These are phyloP conservation scores for Chaetura pelagica DNA, from an alignment of 2,113 vertebrate species.

Conservation along the genomic window DNA sequence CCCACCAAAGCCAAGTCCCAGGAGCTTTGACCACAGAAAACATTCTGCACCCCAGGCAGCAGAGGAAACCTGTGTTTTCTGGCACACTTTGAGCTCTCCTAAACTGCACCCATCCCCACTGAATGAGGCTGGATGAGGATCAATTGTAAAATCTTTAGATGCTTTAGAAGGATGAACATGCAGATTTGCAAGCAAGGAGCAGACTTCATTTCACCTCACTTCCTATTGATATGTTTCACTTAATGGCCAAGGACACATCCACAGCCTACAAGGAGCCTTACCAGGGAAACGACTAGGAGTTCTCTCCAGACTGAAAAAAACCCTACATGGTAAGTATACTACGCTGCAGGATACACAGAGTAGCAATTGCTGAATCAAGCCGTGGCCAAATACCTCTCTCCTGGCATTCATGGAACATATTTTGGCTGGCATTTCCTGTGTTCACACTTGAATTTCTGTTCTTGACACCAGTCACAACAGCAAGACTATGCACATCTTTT, in stretches of 20 bases:
- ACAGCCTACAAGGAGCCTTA: not conserved
- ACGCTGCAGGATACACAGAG: not conserved
- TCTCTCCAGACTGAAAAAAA: not conserved
- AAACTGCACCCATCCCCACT: not conserved
- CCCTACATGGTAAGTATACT: not conserved
- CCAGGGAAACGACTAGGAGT: not conserved
- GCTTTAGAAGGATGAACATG: not conserved
- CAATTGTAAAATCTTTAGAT: not conserved
- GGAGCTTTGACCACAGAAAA: not conserved
- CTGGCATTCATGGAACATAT: not conserved
- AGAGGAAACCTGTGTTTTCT: not conserved
- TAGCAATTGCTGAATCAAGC: not conserved
- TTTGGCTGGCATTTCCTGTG: not conserved
- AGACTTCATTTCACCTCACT: not conserved
- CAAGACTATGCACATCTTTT: rapidly evolving
- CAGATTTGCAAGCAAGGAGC: not conserved
- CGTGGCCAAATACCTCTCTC: not conserved
- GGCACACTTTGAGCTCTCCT: not conserved
- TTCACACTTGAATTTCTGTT: not conserved
- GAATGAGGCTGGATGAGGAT: rapidly evolving
- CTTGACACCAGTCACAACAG: not conserved
- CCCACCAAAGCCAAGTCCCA: not conserved
- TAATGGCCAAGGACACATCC: not conserved
- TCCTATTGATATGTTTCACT: not conserved
- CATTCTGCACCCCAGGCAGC: not conserved